Evolutionary conservation across 2,888 invertebrate genomes (phyloP), one percentile per base, ranked within the genome.

Genomic region (Imbricaverruca yamaguchii): DNA sequence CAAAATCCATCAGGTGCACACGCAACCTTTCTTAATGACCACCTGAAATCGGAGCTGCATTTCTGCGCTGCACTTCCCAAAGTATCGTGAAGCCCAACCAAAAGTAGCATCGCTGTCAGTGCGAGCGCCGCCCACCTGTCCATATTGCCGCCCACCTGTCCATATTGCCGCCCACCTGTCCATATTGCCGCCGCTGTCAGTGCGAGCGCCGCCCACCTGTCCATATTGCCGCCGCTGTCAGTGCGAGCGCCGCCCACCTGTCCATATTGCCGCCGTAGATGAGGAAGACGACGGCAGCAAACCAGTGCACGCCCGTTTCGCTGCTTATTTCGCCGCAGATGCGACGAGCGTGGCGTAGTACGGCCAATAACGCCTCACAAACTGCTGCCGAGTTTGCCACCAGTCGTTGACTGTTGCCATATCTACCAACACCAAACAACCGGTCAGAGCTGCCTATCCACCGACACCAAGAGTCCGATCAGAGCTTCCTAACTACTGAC

Each of bases 231-330:
- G 55, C 82, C 69, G n/a, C n/a, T n/a, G n/a, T n/a, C n/a, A n/a
- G n/a, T n/a, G n/a, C n/a, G n/a, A n/a, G n/a, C n/a, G 55, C 11
- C 63, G 55, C 82, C 69, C 57, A 83, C 83, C 81, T 81, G 25
- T 83, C 83, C 53, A 77, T 57, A 59, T 81, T 83, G 39, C 83
- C 83, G 53, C 83, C 82, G 81, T 67, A 82, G 25, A 83, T 59
- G 8, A 83, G 81, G 56, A 83, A 83, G 13, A 82, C 15, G 57
- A 74, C 77, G 80, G 81, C 81, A 13, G 82, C 81, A 63, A 83
- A 81, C 83, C 83, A 83, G 74, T 83, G 74, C 39, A 74, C 74
- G 74, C 74, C 74, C 9, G 18, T 18, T 4, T 74, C 74, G 74
- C 53, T 55, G 74, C 55, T 21, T 21, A 55, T 10, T 55, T 74